Percentiles rank a stretch among this genome's conserved stretches.
These are phyloP conservation scores for Tenrec ecaudatus DNA, from an alignment of 2,113 vertebrate genomes.

Conservation along the genomic window DNA sequence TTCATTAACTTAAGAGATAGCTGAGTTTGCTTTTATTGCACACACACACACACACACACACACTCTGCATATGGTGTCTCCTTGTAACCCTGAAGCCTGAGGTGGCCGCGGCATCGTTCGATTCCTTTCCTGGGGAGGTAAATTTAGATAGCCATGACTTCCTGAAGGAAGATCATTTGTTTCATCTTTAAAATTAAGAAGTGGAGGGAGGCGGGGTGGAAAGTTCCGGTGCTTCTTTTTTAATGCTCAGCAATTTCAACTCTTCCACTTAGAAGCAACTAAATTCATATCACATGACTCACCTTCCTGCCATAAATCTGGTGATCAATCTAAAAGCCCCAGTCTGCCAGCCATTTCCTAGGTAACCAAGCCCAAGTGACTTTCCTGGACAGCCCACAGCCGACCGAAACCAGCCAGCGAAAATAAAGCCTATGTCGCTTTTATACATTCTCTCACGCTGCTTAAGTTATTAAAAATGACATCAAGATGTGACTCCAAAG, in stretches of 20 bases:
- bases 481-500: slow-evolving; percentile 73
- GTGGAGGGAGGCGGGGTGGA: neutral
- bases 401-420: slow-evolving; percentile 50
- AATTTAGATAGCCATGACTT: slow-evolving; percentile 31
- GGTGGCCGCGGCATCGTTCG: neutral
- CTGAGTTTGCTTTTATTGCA: neutral
- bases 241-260: slow-evolving; percentile 51
- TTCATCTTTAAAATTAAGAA: slow-evolving; percentile 64
- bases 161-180: slow-evolving; percentile 53
- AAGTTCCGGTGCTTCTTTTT: neutral
- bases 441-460: slow-evolving; percentile 7
- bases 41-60: neutral
- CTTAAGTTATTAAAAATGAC: slow-evolving; percentile 81
- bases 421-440: slow-evolving; percentile 12
- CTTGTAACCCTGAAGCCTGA: slow-evolving; percentile 41
- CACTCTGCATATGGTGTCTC: neutral
- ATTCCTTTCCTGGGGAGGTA: neutral
- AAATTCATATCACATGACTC: slow-evolving; percentile 32
- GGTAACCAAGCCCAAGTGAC: slow-evolving; percentile 65
- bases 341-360: slow-evolving; percentile 60
- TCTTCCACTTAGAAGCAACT: slow-evolving; percentile 66
- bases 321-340: slow-evolving; percentile 65
- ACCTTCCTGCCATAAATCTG: slow-evolving; percentile 65
- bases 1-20: slow-evolving; percentile 7
- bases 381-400: slow-evolving; percentile 43